These are phyloP conservation scores for Homarus gammarus DNA, from an alignment of 2,888 invertebrate species.

Conservation along the genomic window DNA sequence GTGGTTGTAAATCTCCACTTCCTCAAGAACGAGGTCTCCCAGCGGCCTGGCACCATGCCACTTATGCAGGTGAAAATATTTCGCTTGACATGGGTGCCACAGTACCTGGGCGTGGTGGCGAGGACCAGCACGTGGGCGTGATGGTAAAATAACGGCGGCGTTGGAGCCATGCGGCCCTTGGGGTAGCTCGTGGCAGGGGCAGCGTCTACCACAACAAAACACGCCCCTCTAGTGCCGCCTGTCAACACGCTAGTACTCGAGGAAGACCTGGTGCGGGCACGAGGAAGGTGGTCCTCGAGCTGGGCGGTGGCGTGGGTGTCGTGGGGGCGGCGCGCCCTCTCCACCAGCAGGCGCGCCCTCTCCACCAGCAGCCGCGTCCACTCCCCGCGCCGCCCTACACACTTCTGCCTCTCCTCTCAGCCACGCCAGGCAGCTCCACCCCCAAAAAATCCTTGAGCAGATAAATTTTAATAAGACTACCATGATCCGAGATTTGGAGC, in stretches of 20 bases:
- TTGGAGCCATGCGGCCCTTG: no score
- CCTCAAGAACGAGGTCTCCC: no score
- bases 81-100: no score
- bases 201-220: neutral
- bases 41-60: no score
- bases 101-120: no score
- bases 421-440: conserved; percentile 59
- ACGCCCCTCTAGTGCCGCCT: neutral
- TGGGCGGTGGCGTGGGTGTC: neutral
- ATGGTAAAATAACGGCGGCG: no score
- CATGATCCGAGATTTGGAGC: conserved; percentile 74
- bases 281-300: conserved; percentile 7
- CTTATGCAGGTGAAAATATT: no score
- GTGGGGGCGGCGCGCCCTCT: conserved; percentile 1
- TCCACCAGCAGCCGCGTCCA: conserved; percentile 42
- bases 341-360: neutral
- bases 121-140: no score
- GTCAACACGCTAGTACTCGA: neutral
- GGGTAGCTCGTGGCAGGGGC: no score
- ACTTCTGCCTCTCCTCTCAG: conserved; percentile 65
- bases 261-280: neutral
- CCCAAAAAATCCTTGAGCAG: conserved; percentile 74
- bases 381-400: conserved; percentile 46
- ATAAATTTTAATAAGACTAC: conserved; percentile 76
- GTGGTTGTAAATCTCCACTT: no score